Conservation (phyloP, 2,113 vertebrate genomes). For the Epinephelus fuscoguttatus region DNA sequence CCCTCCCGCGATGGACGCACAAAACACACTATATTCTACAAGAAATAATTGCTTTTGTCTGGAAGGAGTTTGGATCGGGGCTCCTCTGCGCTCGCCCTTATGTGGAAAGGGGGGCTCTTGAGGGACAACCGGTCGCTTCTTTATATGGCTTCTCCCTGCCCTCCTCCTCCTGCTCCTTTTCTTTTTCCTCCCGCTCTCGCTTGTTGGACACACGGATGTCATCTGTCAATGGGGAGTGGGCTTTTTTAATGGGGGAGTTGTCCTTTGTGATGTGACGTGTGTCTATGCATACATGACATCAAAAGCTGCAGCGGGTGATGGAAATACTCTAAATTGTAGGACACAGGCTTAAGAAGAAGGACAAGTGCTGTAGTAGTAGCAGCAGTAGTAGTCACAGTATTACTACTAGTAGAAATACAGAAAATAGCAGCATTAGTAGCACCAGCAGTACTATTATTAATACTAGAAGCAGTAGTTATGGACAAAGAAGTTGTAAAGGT, state of each 20-base stretch:
- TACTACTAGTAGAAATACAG: neutral
- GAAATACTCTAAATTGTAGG: slow-evolving; percentile 27
- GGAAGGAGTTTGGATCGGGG: slow-evolving; percentile 86
- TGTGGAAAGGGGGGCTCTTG: slow-evolving; percentile 82
- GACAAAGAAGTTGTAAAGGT: neutral
- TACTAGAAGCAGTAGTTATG: neutral
- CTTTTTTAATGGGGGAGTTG: slow-evolving; percentile 25
- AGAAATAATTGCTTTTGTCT: slow-evolving; percentile 90
- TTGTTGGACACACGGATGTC: slow-evolving; percentile 80
- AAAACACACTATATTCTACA: slow-evolving; percentile 85
- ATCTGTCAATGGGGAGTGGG: slow-evolving; percentile 80
- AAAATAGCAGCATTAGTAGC: neutral
- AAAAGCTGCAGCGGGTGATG: slow-evolving; percentile 47
- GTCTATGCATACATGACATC: slow-evolving; percentile 59
- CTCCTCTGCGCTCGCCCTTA: slow-evolving; percentile 75
- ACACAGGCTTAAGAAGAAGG: slow-evolving; percentile 10
- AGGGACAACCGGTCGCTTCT: slow-evolving; percentile 86
- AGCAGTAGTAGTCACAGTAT: neutral
- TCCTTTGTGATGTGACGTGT: slow-evolving; percentile 66
- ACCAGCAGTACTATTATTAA: neutral
- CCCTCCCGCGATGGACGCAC: slow-evolving; percentile 77
- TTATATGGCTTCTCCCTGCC: slow-evolving; percentile 43
- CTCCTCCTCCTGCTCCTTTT: slow-evolving; percentile 51
- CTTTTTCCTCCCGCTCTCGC: slow-evolving; percentile 28
- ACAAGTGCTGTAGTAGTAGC: neutral